Base-by-base conservation (phyloP, 1,140 invertebrate species). In the Heliothis virescens region DNA sequence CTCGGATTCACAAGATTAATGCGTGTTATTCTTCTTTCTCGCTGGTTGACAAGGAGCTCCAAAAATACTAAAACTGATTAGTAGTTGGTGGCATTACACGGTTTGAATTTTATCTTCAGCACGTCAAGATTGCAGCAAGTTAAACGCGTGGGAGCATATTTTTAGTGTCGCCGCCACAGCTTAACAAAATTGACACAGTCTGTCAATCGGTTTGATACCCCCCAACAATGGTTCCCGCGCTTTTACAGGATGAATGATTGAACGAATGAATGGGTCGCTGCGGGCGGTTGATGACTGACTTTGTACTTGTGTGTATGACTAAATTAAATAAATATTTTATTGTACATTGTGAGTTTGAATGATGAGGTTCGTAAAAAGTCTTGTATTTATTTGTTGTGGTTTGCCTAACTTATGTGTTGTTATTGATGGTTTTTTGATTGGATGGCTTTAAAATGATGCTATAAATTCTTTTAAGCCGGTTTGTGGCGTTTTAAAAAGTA, bases 281-380 rank as follows among this genome's bases (percentile, higher is more conserved):
- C 81, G 81, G 81, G 81, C 60, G 81, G 81, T 60, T 79, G 81
- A 75, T 79, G 77, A 74, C 81, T 55, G 71, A 57, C 72, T 74
- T 67, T 67, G 63, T 67, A 67, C 63, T 67, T 41, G 63, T 79
- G 55, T 78, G 75, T 73, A 63, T 72, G 67, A 79, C 67, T 79
- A 72, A 79, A 79, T 79, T 79, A 79, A 79, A 79, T 79, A 79
- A 71, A 69, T 55, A 69, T 79, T 62, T 59, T 52, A 77, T 77
- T 77, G 59, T 77, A 57, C 4, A 57, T 29, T 77, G 62, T 77
- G 55, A 62, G 50, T 62, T 75, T 60, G 57, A 75, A 75, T 52
- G 72, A 75, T 75, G 18, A 62, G 41, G n/a, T 55, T 62, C 57
- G 55, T 75, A 75, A 62, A 69, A 75, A 62, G 57, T 15, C 18